These are phyloP conservation scores for Sarcophaga rosellei DNA, from an alignment of 2,888 invertebrate species.

Conservation along the genomic window DNA sequence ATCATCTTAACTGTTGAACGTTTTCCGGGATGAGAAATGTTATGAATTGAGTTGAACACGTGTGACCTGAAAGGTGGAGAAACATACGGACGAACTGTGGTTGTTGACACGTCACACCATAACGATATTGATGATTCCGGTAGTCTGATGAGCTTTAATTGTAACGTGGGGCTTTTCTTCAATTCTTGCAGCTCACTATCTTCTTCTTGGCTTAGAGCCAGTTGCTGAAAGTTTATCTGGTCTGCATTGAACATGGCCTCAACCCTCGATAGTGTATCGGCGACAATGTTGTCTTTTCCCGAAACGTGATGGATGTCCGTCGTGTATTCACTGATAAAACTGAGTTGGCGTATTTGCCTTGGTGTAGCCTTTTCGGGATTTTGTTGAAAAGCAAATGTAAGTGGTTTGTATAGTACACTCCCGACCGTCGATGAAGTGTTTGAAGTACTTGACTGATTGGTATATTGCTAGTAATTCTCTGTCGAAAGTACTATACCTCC, in stretches of 20 bases:
- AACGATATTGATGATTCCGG: slow-evolving; percentile 27
- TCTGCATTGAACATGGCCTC: slow-evolving; percentile 8
- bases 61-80: neutral
- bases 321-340: slow-evolving; percentile 36
- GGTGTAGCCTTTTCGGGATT: slow-evolving; percentile 37
- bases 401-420: slow-evolving; percentile 29
- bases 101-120: slow-evolving; percentile 55
- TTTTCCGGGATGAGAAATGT: slow-evolving; percentile 17
- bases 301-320: slow-evolving; percentile 26
- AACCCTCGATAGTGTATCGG: neutral
- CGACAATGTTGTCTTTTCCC: slow-evolving; percentile 9
- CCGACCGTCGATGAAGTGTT: neutral
- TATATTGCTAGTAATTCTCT: slow-evolving; percentile 38
- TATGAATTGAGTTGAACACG: slow-evolving; percentile 18
- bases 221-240: slow-evolving; percentile 2
- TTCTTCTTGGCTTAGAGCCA: neutral
- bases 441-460: neutral
- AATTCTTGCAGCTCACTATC: neutral
- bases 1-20: slow-evolving; percentile 37
- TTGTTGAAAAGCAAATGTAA: slow-evolving; percentile 35
- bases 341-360: slow-evolving; percentile 1
- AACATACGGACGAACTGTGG: slow-evolving; percentile 41
- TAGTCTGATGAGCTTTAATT: slow-evolving; percentile 41
- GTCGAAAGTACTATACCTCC: slow-evolving; percentile 25
- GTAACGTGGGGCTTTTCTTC: slow-evolving; percentile 22